phyloP scores from a whole-genome alignment of 2,113 vertebrate species.

The Rallus limicola region DNA sequence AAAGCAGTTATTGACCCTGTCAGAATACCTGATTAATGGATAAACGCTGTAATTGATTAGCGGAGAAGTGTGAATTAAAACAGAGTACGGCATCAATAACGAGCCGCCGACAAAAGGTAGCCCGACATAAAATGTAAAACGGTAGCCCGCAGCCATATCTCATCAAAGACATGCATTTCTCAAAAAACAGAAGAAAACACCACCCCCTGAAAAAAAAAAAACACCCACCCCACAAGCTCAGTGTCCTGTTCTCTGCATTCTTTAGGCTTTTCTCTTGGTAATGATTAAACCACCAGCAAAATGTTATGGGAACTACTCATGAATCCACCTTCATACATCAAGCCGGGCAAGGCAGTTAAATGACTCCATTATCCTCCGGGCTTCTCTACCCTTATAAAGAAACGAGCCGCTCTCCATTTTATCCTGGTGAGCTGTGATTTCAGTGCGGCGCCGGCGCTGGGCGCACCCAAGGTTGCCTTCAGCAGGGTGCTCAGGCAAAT shows the following conservation, averaged over 20 bases:
- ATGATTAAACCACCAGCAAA: conserved; percentile 92
- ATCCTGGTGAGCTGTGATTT: not conserved
- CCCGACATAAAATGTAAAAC: conserved; percentile 90
- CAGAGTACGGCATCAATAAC: conserved; percentile 90
- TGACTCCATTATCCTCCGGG: conserved; percentile 78
- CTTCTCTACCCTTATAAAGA: conserved; percentile 52
- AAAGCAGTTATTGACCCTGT: conserved; percentile 90
- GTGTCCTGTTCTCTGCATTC: conserved; percentile 75
- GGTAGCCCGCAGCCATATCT: conserved; percentile 90
- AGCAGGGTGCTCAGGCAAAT: not conserved
- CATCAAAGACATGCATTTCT: conserved; percentile 88
- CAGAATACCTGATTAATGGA: conserved; percentile 94
- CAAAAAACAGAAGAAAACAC: conserved; percentile 61
- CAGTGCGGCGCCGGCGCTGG: not conserved
- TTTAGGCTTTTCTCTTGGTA: conserved; percentile 87
- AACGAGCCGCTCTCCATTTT: conserved; percentile 29
- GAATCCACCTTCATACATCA: conserved; percentile 87
- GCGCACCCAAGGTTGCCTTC: not conserved
- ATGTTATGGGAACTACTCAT: conserved; percentile 79
- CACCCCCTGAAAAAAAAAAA: conserved; percentile 43
- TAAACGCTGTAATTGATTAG: conserved; percentile 98
- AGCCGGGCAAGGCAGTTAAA: conserved; percentile 84
- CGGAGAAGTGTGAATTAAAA: conserved; percentile 93
- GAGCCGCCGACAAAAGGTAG: conserved; percentile 86
- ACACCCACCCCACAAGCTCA: conserved; percentile 40